Conservation (phyloP, 2,888 invertebrate species). For the Allacma fusca region DNA sequence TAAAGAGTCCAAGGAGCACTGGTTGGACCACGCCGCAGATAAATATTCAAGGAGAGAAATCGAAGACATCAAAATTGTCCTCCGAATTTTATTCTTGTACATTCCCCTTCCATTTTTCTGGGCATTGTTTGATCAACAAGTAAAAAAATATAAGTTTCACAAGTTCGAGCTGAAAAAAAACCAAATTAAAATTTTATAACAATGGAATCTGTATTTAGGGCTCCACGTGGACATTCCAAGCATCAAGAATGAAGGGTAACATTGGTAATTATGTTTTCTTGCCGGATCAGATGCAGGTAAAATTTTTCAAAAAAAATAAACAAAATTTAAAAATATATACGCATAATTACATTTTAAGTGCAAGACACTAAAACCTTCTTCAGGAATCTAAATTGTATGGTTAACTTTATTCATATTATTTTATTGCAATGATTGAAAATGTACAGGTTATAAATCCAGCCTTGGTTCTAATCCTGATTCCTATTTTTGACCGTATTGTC, state of each 20-base stretch:
- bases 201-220: slow-evolving; percentile 60
- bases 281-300: slow-evolving; percentile 69
- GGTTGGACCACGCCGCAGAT: slow-evolving; percentile 76
- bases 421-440: too few relatives aligned
- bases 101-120: slow-evolving; percentile 82
- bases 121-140: slow-evolving; percentile 73
- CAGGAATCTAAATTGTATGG: too few relatives aligned
- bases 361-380: too few relatives aligned
- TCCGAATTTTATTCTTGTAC: slow-evolving; percentile 74
- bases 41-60: slow-evolving; percentile 73
- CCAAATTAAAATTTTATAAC: too few relatives aligned
- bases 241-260: slow-evolving; percentile 63
- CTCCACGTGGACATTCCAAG: slow-evolving; percentile 66
- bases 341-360: too few relatives aligned
- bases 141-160: too few relatives aligned
- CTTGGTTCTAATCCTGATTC: slow-evolving; percentile 65
- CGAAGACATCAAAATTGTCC: slow-evolving; percentile 74
- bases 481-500: slow-evolving; percentile 65
- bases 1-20: slow-evolving; percentile 69
- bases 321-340: too few relatives aligned
- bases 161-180: too few relatives aligned
- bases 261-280: slow-evolving; percentile 65
- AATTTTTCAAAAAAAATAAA: too few relatives aligned
- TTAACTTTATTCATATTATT: too few relatives aligned
- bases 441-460: slow-evolving; percentile 66